Conservation (phyloP, 2,797 vertebrate species). For the Pseudochirops corinnae region DNA sequence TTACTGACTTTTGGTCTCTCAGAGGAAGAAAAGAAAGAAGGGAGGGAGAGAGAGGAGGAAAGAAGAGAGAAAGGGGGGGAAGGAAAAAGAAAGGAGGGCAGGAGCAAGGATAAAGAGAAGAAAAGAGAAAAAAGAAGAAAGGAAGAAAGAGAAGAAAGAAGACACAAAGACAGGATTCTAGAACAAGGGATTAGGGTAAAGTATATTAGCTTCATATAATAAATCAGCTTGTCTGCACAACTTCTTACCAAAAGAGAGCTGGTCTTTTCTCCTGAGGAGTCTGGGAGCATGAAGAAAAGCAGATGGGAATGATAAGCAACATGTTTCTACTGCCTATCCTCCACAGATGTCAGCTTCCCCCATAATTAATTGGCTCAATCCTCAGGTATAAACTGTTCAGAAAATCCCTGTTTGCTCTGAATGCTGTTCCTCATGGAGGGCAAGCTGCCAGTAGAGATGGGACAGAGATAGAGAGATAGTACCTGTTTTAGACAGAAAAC, state of each 20-base stretch:
- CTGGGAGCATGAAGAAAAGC: background rate
- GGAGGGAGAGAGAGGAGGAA: background rate
- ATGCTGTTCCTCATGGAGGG: constrained; percentile 15
- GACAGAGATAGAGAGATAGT: constrained; percentile 31
- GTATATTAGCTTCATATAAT: constrained; percentile 38
- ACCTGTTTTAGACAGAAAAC: constrained; percentile 28
- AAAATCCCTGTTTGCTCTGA: constrained; percentile 57
- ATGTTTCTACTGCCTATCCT: constrained; percentile 3
- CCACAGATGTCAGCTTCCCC: constrained; percentile 49
- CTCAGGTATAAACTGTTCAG: constrained; percentile 66
- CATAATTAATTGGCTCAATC: constrained; percentile 69
- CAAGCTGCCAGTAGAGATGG: constrained; percentile 62
- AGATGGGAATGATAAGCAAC: constrained; percentile 55
- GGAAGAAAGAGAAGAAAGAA: background rate
- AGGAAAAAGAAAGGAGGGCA: background rate
- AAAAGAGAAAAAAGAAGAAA: too few species aligned
- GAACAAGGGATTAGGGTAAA: constrained; percentile 40
- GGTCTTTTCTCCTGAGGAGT: constrained; percentile 1
- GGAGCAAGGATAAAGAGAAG: background rate
- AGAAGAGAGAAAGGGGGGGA: too few species aligned
- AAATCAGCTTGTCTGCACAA: constrained; percentile 31
- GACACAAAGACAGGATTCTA: constrained; percentile 54
- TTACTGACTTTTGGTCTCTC: background rate
- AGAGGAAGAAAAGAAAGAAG: background rate
- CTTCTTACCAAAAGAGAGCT: background rate